Evolutionary conservation across 1,140 invertebrate genomes (phyloP).

Genomic region (Drosophila ambigua): DNA sequence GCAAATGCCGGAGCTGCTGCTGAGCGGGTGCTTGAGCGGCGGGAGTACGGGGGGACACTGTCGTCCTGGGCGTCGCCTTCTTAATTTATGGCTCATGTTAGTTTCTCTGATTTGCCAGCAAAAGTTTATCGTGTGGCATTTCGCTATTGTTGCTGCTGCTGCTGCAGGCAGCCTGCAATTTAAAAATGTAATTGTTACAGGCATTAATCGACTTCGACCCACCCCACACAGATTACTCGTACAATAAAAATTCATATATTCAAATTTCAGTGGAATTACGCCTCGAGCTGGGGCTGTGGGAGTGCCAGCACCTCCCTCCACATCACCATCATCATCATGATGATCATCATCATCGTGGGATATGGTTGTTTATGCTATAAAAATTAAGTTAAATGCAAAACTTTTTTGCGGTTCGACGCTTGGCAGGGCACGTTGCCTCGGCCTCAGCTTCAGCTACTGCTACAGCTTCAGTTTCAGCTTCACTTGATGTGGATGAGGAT

Average conservation of each 20-base stretch:
- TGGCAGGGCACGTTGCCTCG: conserved; percentile 36
- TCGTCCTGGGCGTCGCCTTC: conserved; percentile 54
- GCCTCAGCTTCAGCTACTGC: conserved; percentile 30
- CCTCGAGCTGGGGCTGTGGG: neutral
- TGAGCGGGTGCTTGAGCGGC: conserved; percentile 44
- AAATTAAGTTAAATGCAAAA: conserved; percentile 62
- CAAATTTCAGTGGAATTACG: conserved; percentile 47
- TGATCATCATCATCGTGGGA: neutral
- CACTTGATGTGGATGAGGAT: conserved; percentile 6
- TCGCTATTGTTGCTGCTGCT: conserved; percentile 7
- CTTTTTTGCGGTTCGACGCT: conserved; percentile 51
- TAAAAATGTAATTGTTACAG: conserved; percentile 34
- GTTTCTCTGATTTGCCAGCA: conserved; percentile 70
- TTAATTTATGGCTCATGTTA: conserved; percentile 78
- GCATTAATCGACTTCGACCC: conserved; percentile 28
- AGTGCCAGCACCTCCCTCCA: too few relatives aligned
- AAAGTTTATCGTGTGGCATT: conserved; percentile 62
- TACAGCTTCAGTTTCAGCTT: conserved; percentile 31
- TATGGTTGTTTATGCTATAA: conserved; percentile 53
- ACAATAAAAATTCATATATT: conserved; percentile 39
- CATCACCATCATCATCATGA: too few relatives aligned
- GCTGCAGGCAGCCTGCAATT: conserved; percentile 21
- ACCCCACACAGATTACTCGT: conserved; percentile 1
- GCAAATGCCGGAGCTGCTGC: conserved; percentile 33
- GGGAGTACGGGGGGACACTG: conserved; percentile 20